Evolutionary conservation across 2,113 vertebrate genomes (phyloP).

Genomic region (Pipa parva): DNA sequence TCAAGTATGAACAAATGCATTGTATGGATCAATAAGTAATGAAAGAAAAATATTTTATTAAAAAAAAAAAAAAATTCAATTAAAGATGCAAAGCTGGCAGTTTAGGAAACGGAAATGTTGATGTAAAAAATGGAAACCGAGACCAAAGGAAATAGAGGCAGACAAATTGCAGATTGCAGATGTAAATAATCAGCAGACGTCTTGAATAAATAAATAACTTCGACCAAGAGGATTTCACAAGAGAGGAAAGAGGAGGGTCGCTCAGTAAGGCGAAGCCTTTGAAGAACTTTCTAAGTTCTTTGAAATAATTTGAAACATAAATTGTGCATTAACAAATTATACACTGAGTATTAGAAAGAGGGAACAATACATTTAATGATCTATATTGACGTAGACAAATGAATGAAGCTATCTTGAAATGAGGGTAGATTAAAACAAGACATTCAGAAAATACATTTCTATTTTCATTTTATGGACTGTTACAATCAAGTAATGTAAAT

Average conservation of each 20-base stretch:
- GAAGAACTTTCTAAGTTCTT: conserved; percentile 25
- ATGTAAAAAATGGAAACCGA: background rate
- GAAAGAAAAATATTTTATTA: conserved; percentile 11
- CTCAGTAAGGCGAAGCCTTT: conserved; percentile 20
- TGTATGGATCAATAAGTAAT: background rate
- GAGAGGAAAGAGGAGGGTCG: conserved; percentile 5
- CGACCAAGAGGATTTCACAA: conserved; percentile 9
- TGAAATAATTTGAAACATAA: conserved; percentile 25
- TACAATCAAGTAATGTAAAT: background rate
- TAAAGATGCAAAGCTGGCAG: background rate
- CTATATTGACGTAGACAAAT: conserved; percentile 1
- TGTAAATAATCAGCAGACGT: conserved; percentile 32
- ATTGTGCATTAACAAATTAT: conserved; percentile 8
- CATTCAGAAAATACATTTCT: background rate
- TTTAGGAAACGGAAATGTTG: background rate
- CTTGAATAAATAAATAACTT: conserved; percentile 34
- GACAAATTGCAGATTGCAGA: conserved; percentile 37
- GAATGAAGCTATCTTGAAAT: conserved; percentile 7
- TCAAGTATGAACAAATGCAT: background rate
- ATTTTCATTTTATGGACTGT: background rate
- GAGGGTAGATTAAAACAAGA: background rate
- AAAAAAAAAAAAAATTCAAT: background rate
- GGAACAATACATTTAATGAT: background rate
- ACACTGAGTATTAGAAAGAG: background rate
- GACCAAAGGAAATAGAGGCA: conserved; percentile 8